Evolutionary conservation across 2,797 vertebrate species (phyloP), one percentile per base, ranked within the genome.

Genomic region (Pachyuromys duprasi): DNA sequence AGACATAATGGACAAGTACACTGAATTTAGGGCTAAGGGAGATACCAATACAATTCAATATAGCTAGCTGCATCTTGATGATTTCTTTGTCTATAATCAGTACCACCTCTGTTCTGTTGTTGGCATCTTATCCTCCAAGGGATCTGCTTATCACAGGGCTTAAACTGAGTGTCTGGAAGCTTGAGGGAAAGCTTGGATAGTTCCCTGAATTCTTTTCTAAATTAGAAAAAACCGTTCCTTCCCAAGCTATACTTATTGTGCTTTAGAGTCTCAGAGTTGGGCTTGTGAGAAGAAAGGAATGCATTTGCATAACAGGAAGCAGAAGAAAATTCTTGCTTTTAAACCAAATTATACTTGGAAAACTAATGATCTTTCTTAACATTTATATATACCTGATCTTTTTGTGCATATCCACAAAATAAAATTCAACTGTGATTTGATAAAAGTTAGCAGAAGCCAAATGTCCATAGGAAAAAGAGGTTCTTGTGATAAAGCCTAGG

Each of bases 271-370:
- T 96, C 80, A 92, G 80, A 92, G 49, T 74, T 49, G 82, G 89
- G 75, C 67, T n/a, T 42, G 67, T 82, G 55, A 67, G 55, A 75
- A 76, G 69, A 88, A 97, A 96, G 72, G 67, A 96, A 97, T 92
- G 62, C 9, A 63, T 93, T 20, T 72, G 42, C 70, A 33, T 60
- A 96, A 62, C 60, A 92, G 90, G 94, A 93, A n/a, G 62, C 18
- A 18, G 62, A 67, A 95, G 42, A 75, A 88, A 92, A 93, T 89
- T 92, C 22, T 96, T 78, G 57, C 22, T 88, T 93, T 96, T 67
- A 86, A 94, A 80, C 78, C 57, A 42, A 94, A 93, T 95, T 67
- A 55, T 57, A n/a, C 78, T 96, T 96, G 65, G 74, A 92, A 96
- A 93, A 94, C 15, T 65, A 67, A 83, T 83, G 42, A 72, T 81